A percentile compares a stretch with the other conserved stretches of the same genome.
Evolutionary conservation across 2,797 vertebrate species (phyloP).

Genomic region (Petrocephalus sullivani): DNA sequence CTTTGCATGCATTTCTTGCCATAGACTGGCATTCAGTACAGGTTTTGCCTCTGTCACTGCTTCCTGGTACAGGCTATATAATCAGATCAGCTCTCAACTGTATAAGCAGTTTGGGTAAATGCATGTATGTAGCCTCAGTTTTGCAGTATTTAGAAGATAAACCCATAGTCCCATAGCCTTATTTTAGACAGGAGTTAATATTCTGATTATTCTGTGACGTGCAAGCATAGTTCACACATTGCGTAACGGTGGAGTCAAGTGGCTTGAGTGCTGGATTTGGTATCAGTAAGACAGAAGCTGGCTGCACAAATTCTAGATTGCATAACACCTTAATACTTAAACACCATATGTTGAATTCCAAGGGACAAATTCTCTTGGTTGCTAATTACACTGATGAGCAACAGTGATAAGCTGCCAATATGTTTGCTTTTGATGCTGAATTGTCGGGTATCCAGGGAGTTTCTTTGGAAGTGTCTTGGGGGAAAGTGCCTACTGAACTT

Average conservation of each 20-base stretch:
- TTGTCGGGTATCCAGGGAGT: background rate
- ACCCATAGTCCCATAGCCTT: background rate
- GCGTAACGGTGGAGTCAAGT: background rate
- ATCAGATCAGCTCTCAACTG: background rate
- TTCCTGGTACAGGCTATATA: background rate
- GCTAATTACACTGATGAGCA: conserved; percentile 5
- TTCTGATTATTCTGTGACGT: background rate
- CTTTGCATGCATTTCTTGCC: background rate
- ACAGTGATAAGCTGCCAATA: background rate
- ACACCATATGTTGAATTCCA: background rate
- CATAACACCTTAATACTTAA: background rate
- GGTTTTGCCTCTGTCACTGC: background rate
- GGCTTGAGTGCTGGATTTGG: background rate
- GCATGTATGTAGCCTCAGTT: background rate
- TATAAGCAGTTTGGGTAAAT: background rate
- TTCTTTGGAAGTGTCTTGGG: background rate
- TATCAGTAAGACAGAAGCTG: background rate
- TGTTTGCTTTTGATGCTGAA: background rate
- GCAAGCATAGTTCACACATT: background rate
- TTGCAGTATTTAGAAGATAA: background rate
- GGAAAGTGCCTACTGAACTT: background rate
- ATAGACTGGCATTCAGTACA: background rate
- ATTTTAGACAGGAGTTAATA: conserved; percentile 7
- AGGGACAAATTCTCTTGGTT: conserved; percentile 11
- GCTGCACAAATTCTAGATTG: background rate